phyloP scores from a whole-genome alignment of 2,113 vertebrate genomes.

The Balaeniceps rex region DNA sequence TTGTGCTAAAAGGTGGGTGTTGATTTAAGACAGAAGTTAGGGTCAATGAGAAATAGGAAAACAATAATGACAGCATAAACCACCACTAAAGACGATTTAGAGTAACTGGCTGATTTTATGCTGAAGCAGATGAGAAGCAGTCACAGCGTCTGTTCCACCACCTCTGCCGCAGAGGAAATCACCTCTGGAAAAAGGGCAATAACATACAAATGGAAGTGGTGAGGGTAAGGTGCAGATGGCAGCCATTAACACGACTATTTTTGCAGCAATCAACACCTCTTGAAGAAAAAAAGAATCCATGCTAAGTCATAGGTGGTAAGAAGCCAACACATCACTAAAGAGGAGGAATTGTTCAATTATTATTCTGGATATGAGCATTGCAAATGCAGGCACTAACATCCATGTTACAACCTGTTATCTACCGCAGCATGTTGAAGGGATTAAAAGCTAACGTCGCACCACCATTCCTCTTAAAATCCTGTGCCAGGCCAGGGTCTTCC shows the following conservation, averaged over 20 bases:
- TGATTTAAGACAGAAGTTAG: not conserved
- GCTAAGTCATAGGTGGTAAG: slow-evolving; percentile 27
- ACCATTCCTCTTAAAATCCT: not conserved
- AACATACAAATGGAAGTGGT: not conserved
- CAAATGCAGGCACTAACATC: not conserved
- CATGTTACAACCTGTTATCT: slow-evolving; percentile 46
- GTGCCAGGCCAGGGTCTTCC: slow-evolving; percentile 20
- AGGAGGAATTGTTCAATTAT: slow-evolving; percentile 15
- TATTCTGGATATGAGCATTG: not conserved
- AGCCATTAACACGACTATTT: not conserved
- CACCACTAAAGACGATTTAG: not conserved
- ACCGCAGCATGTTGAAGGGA: not conserved
- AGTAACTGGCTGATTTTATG: not conserved
- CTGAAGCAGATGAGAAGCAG: not conserved
- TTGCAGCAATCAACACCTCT: slow-evolving; percentile 37
- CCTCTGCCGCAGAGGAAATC: not conserved
- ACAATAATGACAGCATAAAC: not conserved
- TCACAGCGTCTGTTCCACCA: not conserved
- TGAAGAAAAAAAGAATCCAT: not conserved
- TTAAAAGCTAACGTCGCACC: not conserved
- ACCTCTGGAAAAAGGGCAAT: not conserved
- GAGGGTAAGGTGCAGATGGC: not conserved
- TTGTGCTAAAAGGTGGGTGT: not conserved
- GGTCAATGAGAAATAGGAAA: not conserved
- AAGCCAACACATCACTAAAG: not conserved